These are phyloP conservation scores for Dinocampus coccinellae DNA, from an alignment of 2,888 invertebrate genomes.

Conservation along the genomic window DNA sequence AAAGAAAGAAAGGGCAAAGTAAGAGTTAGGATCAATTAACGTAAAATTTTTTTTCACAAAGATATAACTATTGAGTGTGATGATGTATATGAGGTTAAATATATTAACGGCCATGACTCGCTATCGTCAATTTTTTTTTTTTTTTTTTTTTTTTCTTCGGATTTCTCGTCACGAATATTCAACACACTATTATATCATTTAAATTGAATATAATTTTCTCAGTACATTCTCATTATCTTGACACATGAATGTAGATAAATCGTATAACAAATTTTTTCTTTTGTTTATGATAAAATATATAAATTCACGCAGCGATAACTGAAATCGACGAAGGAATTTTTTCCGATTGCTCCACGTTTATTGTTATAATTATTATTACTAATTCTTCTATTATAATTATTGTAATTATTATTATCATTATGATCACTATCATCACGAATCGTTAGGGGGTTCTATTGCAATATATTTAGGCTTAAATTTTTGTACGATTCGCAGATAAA, in stretches of 20 bases:
- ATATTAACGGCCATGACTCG: conserved; percentile 1
- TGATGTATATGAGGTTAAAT: conserved; percentile 5
- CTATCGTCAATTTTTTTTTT: neutral
- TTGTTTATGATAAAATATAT: neutral
- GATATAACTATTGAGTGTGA: neutral
- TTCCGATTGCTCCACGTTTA: conserved; percentile 10
- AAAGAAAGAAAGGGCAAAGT: neutral
- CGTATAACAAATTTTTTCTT: neutral
- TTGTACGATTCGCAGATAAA: conserved; percentile 1
- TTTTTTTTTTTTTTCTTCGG: too few relatives aligned
- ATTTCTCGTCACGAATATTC: too few relatives aligned
- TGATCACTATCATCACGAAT: neutral
- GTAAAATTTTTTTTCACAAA: conserved; percentile 16
- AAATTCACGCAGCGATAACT: neutral
- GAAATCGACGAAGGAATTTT: neutral
- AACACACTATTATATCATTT: neutral
- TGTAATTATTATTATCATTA: neutral
- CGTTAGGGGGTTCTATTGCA: neutral
- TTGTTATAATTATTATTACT: neutral
- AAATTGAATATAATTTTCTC: neutral
- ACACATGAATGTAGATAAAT: neutral
- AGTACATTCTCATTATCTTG: neutral
- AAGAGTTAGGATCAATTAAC: conserved; percentile 16
- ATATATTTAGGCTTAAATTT: conserved; percentile 1
- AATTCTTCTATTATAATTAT: too few relatives aligned